phyloP scores from a whole-genome alignment of 2,797 vertebrate genomes.

The Dendrocincla fuliginosa region DNA sequence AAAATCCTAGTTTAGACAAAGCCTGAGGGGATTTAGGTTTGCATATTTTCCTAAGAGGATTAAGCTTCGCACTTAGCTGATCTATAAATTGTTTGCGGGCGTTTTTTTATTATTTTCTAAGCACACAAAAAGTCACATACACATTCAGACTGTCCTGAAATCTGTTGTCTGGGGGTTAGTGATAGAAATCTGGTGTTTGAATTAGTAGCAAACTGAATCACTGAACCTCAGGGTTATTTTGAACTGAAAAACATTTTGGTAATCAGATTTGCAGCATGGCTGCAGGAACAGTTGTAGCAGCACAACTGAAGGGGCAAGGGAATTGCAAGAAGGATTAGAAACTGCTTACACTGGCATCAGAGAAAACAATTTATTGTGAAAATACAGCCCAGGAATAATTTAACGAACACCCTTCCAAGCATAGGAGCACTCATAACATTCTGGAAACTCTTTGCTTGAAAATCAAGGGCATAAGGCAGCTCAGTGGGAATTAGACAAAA shows the following conservation, averaged over 20 bases:
- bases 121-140: fast-evolving
- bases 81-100: neutral
- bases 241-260: neutral
- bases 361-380: neutral
- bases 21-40: neutral
- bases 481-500: neutral
- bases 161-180: neutral
- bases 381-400: neutral
- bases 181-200: neutral
- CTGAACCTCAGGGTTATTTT: neutral
- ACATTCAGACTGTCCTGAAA: neutral
- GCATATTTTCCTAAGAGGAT: constrained; percentile 52
- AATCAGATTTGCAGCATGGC: neutral
- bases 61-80: constrained; percentile 15
- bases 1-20: constrained; percentile 9
- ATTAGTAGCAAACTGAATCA: neutral
- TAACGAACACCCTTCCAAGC: neutral
- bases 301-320: neutral
- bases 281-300: constrained; percentile 6
- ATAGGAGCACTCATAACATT: neutral
- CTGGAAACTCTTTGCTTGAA: neutral
- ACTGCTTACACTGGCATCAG: neutral
- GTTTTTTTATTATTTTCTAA: neutral
- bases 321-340: constrained; percentile 44
- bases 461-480: neutral